These are phyloP conservation scores for Palythoa caribaeorum DNA, from an alignment of 92 coral and sea anemone species.

Conservation along the genomic window DNA sequence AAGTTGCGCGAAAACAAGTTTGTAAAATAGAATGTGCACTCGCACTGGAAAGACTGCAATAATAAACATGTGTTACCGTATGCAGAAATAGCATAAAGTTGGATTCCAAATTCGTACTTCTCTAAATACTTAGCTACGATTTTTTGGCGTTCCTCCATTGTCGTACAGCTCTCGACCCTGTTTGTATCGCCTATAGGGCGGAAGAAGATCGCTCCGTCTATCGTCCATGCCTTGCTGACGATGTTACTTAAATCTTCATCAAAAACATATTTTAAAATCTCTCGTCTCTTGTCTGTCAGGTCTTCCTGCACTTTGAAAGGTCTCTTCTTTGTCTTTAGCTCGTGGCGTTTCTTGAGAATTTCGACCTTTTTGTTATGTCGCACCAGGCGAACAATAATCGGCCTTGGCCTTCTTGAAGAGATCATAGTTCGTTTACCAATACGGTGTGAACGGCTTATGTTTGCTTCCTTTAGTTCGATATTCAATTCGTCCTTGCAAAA, in stretches of 20 bases:
- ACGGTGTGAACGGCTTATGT: background rate
- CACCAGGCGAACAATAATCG: background rate
- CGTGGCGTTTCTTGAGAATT: constrained; percentile 5
- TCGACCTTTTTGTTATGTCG: background rate
- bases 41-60: background rate
- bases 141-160: too few species aligned
- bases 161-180: too few species aligned
- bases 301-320: background rate
- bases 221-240: background rate
- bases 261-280: background rate
- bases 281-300: background rate
- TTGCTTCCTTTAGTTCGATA: background rate
- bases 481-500: background rate
- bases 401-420: background rate
- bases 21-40: background rate
- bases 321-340: background rate
- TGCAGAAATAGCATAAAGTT: too few species aligned
- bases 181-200: too few species aligned
- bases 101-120: too few species aligned
- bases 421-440: background rate
- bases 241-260: background rate
- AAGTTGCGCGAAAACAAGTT: constrained; percentile 4
- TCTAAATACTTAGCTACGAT: too few species aligned
- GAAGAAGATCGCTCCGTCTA: background rate
- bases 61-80: background rate